phyloP scores from a whole-genome alignment of 2,888 invertebrate species.

The Ormia ochracea region DNA sequence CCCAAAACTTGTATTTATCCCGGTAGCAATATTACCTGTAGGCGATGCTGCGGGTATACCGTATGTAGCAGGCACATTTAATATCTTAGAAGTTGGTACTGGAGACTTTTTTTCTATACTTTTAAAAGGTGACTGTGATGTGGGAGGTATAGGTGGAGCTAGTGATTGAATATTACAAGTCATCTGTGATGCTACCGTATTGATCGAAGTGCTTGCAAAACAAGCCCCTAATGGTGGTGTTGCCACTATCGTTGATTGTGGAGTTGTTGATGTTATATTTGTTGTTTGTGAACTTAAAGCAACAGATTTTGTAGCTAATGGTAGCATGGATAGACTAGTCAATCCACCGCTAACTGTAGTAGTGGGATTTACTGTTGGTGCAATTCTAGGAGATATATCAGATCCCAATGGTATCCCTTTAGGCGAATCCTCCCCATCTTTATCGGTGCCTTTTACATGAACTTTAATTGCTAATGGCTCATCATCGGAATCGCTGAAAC shows the following conservation, averaged over 20 bases:
- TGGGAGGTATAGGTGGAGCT: conserved; percentile 39
- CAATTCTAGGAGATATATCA: conserved; percentile 21
- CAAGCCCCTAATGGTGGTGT: neutral
- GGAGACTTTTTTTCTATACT: conserved; percentile 73
- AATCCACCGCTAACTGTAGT: conserved; percentile 46
- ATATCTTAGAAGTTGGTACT: conserved; percentile 72
- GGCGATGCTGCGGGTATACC: conserved; percentile 66
- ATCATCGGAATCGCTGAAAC: conserved; percentile 82
- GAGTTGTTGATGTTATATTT: too few relatives aligned
- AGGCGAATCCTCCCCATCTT: conserved; percentile 63
- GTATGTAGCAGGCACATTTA: conserved; percentile 73
- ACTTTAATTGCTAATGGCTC: conserved; percentile 81
- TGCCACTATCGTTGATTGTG: conserved; percentile 22
- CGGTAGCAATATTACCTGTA: conserved; percentile 59
- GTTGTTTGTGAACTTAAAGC: conserved; percentile 23
- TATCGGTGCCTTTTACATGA: conserved; percentile 70
- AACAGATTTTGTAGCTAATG: conserved; percentile 68
- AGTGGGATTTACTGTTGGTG: conserved; percentile 26
- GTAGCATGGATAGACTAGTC: conserved; percentile 68
- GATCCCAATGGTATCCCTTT: too few relatives aligned
- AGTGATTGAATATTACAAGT: conserved; percentile 46
- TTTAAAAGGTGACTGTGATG: conserved; percentile 65
- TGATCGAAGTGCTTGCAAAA: conserved; percentile 11
- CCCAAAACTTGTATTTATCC: conserved; percentile 64
- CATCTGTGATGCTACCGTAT: conserved; percentile 45